These are phyloP conservation scores for Ibidorhyncha struthersii DNA, from an alignment of 2,113 vertebrate genomes.

Conservation along the genomic window DNA sequence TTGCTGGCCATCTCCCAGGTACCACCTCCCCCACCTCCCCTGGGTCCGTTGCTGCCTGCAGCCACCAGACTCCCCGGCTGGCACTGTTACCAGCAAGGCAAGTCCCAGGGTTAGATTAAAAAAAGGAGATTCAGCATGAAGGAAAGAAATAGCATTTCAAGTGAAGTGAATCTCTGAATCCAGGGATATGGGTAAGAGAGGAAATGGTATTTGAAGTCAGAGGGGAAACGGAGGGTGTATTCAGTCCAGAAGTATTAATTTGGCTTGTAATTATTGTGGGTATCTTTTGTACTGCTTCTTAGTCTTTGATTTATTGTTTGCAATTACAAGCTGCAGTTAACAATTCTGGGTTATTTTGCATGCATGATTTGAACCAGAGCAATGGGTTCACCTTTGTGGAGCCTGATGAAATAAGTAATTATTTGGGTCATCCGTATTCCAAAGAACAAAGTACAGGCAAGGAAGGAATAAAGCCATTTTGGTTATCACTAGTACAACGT, in stretches of 20 bases:
- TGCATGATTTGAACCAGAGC: not conserved
- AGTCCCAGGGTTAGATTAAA: not conserved
- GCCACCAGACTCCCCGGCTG: not conserved
- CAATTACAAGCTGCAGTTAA: not conserved
- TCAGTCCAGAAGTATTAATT: not conserved
- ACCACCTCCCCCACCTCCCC: accelerated
- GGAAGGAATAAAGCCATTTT: not conserved
- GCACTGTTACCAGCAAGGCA: not conserved
- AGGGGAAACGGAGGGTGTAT: not conserved
- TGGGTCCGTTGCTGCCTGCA: not conserved
- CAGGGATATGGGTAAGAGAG: not conserved
- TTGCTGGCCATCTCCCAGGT: not conserved
- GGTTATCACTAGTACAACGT: not conserved
- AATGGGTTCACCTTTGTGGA: not conserved
- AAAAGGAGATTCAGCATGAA: not conserved
- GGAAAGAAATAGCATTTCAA: not conserved
- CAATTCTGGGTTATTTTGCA: not conserved
- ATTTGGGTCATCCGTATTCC: not conserved
- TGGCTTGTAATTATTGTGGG: not conserved
- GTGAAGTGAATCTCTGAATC: not conserved
- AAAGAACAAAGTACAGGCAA: not conserved
- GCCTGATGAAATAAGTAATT: not conserved
- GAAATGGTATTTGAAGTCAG: not conserved
- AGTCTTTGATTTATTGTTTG: not conserved
- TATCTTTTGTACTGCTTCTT: not conserved